phyloP scores from a whole-genome alignment of 2,888 invertebrate species.

The Thyatira batis region DNA sequence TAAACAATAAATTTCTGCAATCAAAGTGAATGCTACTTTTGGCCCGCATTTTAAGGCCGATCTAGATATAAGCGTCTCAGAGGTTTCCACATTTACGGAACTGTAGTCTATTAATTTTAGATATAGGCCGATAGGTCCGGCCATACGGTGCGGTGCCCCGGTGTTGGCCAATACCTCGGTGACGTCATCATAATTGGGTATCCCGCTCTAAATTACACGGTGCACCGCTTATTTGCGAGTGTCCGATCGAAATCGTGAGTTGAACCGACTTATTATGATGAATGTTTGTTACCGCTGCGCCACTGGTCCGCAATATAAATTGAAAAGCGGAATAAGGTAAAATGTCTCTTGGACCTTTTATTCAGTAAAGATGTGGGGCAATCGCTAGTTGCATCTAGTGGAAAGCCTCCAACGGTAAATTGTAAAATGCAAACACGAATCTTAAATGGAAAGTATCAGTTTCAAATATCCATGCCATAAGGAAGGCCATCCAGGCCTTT shows the following conservation, averaged over 20 bases:
- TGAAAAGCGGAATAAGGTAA: background rate
- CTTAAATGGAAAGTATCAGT: background rate
- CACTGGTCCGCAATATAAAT: background rate
- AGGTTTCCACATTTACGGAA: conserved; percentile 51
- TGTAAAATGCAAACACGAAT: background rate
- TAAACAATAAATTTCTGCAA: background rate
- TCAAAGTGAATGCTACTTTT: conserved; percentile 7
- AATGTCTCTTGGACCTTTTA: background rate
- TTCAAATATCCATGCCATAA: background rate
- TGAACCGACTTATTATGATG: conserved; percentile 21
- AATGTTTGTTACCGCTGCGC: background rate
- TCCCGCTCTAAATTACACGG: conserved; percentile 40
- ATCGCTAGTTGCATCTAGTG: background rate
- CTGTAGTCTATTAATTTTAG: conserved; percentile 53
- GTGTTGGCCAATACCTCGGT: conserved; percentile 27
- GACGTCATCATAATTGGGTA: conserved; percentile 44
- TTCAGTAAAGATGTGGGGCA: background rate
- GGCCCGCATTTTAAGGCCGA: conserved; percentile 17
- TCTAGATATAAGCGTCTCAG: conserved; percentile 19
- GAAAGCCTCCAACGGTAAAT: background rate
- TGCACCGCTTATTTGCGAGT: conserved; percentile 34
- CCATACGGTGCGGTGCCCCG: conserved; percentile 27
- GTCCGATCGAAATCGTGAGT: conserved; percentile 25
- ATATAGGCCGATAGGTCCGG: conserved; percentile 36
- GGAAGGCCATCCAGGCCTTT: background rate